These are phyloP conservation scores for Porites australiensis DNA, from an alignment of 64 coral and sea anemone species.

Conservation along the genomic window DNA sequence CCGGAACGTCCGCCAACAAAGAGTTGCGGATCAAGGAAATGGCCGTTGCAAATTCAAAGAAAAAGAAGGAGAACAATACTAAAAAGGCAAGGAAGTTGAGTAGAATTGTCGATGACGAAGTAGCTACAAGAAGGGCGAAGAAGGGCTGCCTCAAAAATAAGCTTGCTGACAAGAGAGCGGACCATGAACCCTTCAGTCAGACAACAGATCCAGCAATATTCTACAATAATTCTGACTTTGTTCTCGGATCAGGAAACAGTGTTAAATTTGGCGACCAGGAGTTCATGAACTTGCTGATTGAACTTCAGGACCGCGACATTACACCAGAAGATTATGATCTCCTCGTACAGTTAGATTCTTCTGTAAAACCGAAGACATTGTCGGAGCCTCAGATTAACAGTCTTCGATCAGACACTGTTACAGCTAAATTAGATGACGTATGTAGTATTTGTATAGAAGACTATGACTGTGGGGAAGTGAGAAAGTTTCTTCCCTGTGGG, in stretches of 20 bases:
- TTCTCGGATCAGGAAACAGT: conserved; percentile 32
- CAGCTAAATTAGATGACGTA: conserved; percentile 9
- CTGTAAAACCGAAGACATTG: conserved; percentile 70
- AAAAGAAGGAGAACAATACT: conserved; percentile 4
- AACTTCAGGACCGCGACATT: conserved; percentile 85
- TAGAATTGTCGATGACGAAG: background rate
- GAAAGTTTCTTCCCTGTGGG: conserved; percentile 75
- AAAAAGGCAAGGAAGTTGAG: background rate
- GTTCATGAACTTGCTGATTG: conserved; percentile 64
- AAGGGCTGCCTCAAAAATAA: background rate
- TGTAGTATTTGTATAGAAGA: conserved; percentile 93
- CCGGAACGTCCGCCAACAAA: background rate
- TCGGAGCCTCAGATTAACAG: conserved; percentile 54
- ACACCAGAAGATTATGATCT: conserved; percentile 92
- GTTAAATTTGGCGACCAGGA: conserved; percentile 52
- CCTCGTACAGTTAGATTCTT: conserved; percentile 74
- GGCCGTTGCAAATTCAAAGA: background rate
- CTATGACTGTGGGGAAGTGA: conserved; percentile 50
- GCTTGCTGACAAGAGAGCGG: background rate
- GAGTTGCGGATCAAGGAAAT: conserved; percentile 11
- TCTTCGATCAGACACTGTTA: conserved; percentile 62
- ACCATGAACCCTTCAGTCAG: background rate
- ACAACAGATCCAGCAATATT: background rate
- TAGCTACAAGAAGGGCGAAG: background rate
- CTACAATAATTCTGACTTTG: conserved; percentile 44